phyloP scores from a whole-genome alignment of 2,888 invertebrate genomes.

The Drosophila tanythrix region DNA sequence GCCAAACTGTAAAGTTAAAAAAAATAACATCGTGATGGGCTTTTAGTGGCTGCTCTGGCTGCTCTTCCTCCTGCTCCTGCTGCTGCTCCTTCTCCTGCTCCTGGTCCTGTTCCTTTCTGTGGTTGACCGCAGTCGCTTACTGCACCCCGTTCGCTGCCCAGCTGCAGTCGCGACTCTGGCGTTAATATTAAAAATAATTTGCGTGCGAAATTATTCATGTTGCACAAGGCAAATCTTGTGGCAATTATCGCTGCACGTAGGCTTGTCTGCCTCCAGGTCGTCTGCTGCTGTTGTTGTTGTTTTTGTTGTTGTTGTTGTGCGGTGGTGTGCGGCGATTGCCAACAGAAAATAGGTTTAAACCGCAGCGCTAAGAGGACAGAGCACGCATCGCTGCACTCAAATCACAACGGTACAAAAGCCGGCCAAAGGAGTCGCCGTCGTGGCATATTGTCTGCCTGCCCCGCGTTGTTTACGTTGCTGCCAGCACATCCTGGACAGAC shows the following conservation, averaged over 20 bases:
- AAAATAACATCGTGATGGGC: conserved; percentile 55
- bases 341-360: conserved; percentile 77
- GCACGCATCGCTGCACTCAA: conserved; percentile 48
- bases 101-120: conserved; percentile 9
- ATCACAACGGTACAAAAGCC: conserved; percentile 37
- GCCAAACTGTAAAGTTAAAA: conserved; percentile 39
- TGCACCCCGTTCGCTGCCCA: conserved; percentile 15
- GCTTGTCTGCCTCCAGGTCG: conserved; percentile 54
- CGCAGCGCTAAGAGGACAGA: conserved; percentile 76
- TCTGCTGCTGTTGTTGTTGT: conserved; percentile 31
- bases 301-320: conserved; percentile 18
- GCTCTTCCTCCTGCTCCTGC: not conserved
- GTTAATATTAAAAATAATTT: conserved; percentile 78
- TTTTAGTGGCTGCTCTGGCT: conserved; percentile 29
- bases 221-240: conserved; percentile 74
- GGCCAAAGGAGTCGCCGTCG: conserved; percentile 24
- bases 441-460: conserved; percentile 25
- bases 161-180: conserved; percentile 49
- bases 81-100: too few relatives aligned
- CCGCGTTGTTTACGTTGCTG: conserved; percentile 26
- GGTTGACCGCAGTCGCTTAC: conserved; percentile 49
- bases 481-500: conserved; percentile 52
- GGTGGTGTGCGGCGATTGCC: conserved; percentile 60
- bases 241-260: conserved; percentile 73
- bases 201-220: conserved; percentile 77